Conservation (phyloP, 2,797 vertebrate genomes). For the Anguilla pacifica region DNA sequence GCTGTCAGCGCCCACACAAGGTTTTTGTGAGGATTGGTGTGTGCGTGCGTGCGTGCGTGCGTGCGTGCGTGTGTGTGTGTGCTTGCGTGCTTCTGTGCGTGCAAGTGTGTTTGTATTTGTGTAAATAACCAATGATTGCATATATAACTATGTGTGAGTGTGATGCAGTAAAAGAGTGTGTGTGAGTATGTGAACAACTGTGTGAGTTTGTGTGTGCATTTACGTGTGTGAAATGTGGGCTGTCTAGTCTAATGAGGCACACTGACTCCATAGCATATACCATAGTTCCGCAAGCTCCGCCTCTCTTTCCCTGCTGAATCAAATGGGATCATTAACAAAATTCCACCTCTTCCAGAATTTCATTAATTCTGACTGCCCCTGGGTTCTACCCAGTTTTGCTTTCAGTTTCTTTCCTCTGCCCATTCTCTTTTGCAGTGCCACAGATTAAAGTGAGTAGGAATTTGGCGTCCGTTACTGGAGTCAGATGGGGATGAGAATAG, state of each 20-base stretch:
- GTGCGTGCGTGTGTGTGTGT: not conserved
- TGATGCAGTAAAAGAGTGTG: not conserved
- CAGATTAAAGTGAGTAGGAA: conserved; percentile 36
- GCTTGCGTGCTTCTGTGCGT: not conserved
- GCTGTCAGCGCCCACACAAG: conserved; percentile 19
- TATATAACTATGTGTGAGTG: not conserved
- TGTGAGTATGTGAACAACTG: not conserved
- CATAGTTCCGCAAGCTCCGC: not conserved
- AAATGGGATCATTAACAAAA: conserved; percentile 23
- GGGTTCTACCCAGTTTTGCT: conserved; percentile 21
- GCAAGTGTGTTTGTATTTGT: not conserved
- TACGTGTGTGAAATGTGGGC: not conserved
- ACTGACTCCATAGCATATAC: no score
- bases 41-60: conserved; percentile 22
- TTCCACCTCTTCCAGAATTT: conserved; percentile 16
- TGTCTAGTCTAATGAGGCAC: not conserved
- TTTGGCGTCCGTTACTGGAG: conserved; percentile 19
- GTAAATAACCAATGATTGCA: not conserved
- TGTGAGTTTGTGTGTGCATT: conserved; percentile 1
- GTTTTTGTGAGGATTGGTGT: not conserved
- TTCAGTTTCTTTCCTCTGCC: not conserved
- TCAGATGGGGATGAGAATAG: not conserved
- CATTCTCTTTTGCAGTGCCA: conserved; percentile 6
- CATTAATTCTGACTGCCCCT: conserved; percentile 28
- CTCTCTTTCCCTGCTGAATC: not conserved